These are phyloP conservation scores for Hippopotamyrus pictus DNA, from an alignment of 2,797 vertebrate species.

Conservation along the genomic window DNA sequence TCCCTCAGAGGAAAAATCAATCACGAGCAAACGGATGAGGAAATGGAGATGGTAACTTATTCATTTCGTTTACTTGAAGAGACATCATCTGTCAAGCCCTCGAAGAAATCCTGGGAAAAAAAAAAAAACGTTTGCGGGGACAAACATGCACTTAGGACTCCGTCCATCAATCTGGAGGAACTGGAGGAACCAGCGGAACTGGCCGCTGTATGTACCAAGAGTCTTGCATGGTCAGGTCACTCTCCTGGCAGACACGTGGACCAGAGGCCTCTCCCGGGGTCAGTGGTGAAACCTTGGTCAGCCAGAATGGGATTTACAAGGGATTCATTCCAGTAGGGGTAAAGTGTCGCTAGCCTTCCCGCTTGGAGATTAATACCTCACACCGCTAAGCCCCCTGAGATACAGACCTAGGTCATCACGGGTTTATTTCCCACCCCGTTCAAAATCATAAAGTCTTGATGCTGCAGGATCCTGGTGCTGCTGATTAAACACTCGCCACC, in stretches of 20 bases:
- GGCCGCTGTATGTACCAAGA: background rate
- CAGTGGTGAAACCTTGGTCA: background rate
- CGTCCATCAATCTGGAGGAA: conserved; percentile 16
- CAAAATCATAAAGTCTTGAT: background rate
- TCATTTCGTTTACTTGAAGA: conserved; percentile 20
- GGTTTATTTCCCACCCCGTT: background rate
- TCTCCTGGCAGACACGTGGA: background rate
- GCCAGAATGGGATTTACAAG: background rate
- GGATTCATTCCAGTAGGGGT: background rate
- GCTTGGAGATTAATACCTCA: background rate
- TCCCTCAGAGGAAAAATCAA: conserved; percentile 32
- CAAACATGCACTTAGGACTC: conserved; percentile 17
- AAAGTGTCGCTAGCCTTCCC: background rate
- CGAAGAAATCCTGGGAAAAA: background rate
- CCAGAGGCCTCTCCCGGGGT: background rate
- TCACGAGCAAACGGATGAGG: conserved; percentile 30
- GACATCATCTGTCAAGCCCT: conserved; percentile 28
- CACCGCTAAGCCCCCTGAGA: background rate
- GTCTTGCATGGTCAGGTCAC: background rate
- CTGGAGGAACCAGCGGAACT: background rate
- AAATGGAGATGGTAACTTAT: conserved; percentile 29
- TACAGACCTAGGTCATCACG: background rate
- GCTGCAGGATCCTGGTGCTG: background rate
- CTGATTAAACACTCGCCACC: background rate
- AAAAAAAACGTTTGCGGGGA: conserved; percentile 23